These are phyloP conservation scores for Orchestes rusci DNA, from an alignment of 2,888 invertebrate species.

Conservation along the genomic window DNA sequence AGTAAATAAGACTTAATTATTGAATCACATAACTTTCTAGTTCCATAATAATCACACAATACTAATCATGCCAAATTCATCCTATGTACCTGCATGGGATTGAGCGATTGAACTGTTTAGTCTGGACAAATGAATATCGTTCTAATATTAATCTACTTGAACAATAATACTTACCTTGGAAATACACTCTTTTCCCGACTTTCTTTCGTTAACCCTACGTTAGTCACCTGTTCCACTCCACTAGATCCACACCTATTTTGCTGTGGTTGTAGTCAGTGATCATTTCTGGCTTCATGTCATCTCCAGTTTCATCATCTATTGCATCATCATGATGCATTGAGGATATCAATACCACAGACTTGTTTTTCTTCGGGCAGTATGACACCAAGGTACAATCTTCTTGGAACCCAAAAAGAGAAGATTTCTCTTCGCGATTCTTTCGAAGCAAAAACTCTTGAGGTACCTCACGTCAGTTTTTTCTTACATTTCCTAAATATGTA, in stretches of 20 bases:
- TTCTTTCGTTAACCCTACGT: too few species aligned
- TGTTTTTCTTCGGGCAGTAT: constrained; percentile 19
- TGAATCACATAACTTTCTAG: too few species aligned
- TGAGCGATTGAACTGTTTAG: too few species aligned
- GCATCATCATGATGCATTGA: constrained; percentile 13
- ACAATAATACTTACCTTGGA: too few species aligned
- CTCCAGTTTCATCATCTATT: constrained; percentile 7
- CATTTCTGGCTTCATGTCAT: constrained; percentile 24
- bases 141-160: too few species aligned
- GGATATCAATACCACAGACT: constrained; percentile 24
- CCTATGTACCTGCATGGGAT: too few species aligned
- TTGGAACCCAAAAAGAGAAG: constrained; percentile 24
- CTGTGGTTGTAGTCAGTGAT: constrained; percentile 29
- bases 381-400: constrained; percentile 24
- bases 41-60: too few species aligned
- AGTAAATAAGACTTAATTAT: too few species aligned
- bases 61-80: too few species aligned
- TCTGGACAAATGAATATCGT: too few species aligned
- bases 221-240: too few species aligned
- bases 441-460: constrained; percentile 8
- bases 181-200: too few species aligned
- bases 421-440: constrained; percentile 3
- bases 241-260: constrained; percentile 31
- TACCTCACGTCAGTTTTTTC: constrained; percentile 23
- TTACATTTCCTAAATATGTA: constrained; percentile 26